These are phyloP conservation scores for Castor canadensis DNA, from an alignment of 2,113 vertebrate genomes.

Conservation along the genomic window DNA sequence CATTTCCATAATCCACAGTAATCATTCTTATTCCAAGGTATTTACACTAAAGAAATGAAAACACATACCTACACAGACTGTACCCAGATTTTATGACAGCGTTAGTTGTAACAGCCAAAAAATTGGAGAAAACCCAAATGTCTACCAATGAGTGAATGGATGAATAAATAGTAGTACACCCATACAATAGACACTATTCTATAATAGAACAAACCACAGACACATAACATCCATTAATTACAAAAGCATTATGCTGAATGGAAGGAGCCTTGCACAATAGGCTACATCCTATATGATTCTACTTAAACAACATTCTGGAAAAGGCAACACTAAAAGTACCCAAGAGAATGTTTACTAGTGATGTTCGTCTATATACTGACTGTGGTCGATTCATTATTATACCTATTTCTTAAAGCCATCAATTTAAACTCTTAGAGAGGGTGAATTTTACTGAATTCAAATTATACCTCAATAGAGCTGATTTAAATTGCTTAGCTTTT, in stretches of 20 bases:
- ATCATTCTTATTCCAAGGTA: background rate
- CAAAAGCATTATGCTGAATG: background rate
- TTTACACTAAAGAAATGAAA: conserved; percentile 20
- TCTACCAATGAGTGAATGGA: background rate
- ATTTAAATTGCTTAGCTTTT: conserved; percentile 15
- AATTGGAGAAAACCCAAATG: conserved; percentile 1
- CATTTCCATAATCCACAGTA: background rate
- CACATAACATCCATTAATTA: background rate
- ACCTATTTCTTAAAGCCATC: background rate
- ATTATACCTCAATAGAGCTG: background rate
- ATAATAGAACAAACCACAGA: background rate
- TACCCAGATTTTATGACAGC: background rate
- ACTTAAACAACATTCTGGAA: conserved; percentile 4
- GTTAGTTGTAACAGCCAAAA: background rate
- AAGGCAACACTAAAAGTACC: background rate
- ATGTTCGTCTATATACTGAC: background rate
- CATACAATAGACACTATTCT: background rate
- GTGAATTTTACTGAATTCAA: conserved; percentile 10
- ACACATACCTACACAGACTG: background rate
- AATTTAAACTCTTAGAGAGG: background rate
- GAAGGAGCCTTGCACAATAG: background rate
- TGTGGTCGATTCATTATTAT: background rate
- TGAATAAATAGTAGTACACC: conserved; percentile 10
- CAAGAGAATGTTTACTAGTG: background rate
- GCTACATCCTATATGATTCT: background rate